Evolutionary conservation across 2,888 invertebrate genomes (phyloP), one percentile per base, ranked within the genome.

Genomic region (Mechanitis messenoides): DNA sequence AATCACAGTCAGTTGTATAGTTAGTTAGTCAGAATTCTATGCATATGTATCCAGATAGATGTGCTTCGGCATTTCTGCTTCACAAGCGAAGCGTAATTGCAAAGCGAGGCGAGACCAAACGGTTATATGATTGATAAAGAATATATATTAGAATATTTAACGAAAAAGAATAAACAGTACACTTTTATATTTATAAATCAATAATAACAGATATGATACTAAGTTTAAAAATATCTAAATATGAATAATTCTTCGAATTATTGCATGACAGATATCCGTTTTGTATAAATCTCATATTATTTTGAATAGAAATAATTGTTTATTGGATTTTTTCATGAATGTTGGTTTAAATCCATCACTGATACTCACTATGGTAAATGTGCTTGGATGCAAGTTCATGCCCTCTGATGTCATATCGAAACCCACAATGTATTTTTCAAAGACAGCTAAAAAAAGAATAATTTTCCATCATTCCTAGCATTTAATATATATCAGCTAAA

Each of bases 321-420:
- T 62, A 60, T 59, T 61, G 63, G 60, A 65, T 59, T 67, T 69
- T 68, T 64, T 65, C 66, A 66, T 64, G 61, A 64, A 68, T 66
- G 66, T 69, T 67, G 60, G 53, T 59, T 47, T 56, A 63, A 55
- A 66, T 63, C 65, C 62, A 67, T 66, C 67, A 68, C 61, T 63
- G 65, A 61, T 67, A 61, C 66, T 58, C 56, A 9, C 50, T 31
- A 31, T 31, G 50, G 31, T 31, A 60, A 60, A 56, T 31, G 50
- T 47, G 50, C 7, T 50, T 31, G 9, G 50, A 9, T 3, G 42
- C 42, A 11, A 7, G 42, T 42, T 42, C 42, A 42, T 42, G 11
- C 42, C 6, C 42, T 42, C 42, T 42, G 11, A 7, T 9, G 3
- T 42, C 9, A 11, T 42, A 42, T 42, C 9, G 3, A 9, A 7